Percentiles rank a stretch among this genome's conserved stretches.
These are phyloP conservation scores for Protonemura montana DNA, from an alignment of 2,888 invertebrate species.

Conservation along the genomic window DNA sequence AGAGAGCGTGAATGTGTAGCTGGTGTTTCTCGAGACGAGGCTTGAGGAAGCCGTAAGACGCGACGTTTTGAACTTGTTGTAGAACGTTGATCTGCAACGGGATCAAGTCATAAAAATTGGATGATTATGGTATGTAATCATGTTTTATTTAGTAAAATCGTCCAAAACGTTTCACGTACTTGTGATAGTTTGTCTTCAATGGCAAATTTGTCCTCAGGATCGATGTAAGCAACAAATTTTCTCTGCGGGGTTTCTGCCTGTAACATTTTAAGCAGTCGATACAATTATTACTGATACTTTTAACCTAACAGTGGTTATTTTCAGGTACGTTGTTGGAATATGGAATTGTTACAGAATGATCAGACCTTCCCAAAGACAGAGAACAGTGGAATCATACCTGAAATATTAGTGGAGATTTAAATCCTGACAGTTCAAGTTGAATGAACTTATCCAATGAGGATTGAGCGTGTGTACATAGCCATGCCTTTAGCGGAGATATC, in stretches of 20 bases:
- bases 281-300: no score
- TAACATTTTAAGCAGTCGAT: conserved; percentile 65
- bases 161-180: conserved; percentile 61
- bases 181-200: conserved; percentile 94
- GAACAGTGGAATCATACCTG: conserved; percentile 64
- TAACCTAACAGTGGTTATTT: no score
- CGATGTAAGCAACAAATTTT: conserved; percentile 92
- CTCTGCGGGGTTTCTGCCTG: conserved; percentile 86
- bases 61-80: conserved; percentile 91
- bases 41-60: conserved; percentile 90
- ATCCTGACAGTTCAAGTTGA: conserved; percentile 68
- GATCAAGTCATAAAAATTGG: conserved; percentile 34
- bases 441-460: conserved; percentile 85
- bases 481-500: conserved; percentile 87
- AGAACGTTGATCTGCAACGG: conserved; percentile 80
- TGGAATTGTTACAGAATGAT: no score
- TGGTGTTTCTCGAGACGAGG: conserved; percentile 80
- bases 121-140: no score
- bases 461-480: conserved; percentile 88
- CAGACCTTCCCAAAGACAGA: no score
- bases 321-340: no score
- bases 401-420: conserved; percentile 80
- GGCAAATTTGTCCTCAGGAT: conserved; percentile 87
- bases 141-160: not conserved
- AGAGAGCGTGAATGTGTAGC: conserved; percentile 90